A percentile compares a stretch with the other conserved stretches of the same genome.
phyloP scores from a whole-genome alignment of 2,888 invertebrate species.

The Linnaemya vulpina region DNA sequence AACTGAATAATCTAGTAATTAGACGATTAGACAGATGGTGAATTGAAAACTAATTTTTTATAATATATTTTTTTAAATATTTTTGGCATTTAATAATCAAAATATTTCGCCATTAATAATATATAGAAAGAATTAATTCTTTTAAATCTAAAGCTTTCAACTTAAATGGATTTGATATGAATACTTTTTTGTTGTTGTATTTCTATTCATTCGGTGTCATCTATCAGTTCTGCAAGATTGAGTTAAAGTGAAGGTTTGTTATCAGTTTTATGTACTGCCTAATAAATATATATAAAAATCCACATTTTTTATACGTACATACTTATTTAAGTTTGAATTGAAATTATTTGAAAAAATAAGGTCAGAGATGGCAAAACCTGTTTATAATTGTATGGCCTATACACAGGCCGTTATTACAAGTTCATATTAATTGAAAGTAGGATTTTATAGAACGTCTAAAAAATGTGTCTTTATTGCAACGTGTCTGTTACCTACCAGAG shows the following conservation, averaged over 20 bases:
- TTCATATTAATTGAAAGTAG: too few species aligned
- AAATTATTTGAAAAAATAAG: not conserved
- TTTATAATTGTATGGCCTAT: not conserved
- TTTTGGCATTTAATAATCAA: too few species aligned
- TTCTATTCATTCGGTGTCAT: slow-evolving; percentile 65
- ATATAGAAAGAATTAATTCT: slow-evolving; percentile 19
- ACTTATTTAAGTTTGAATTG: not conserved
- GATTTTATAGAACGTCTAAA: too few species aligned
- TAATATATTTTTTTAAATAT: too few species aligned
- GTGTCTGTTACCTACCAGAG: too few species aligned
- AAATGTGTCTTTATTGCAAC: too few species aligned
- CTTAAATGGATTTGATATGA: slow-evolving; percentile 22
- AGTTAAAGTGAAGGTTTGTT: slow-evolving; percentile 68
- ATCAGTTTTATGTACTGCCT: slow-evolving; percentile 50
- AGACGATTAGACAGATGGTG: too few species aligned
- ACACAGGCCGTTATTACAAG: too few species aligned
- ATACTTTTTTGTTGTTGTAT: slow-evolving; percentile 32
- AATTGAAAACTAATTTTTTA: too few species aligned
- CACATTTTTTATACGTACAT: not conserved
- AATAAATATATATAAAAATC: not conserved
- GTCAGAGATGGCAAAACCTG: not conserved
- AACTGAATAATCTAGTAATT: too few species aligned
- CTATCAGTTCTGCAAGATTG: slow-evolving; percentile 73
- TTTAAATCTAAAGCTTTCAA: slow-evolving; percentile 7
- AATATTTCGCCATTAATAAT: too few species aligned